phyloP scores from a whole-genome alignment of 1,140 invertebrate species.

The Drosophila pruinosa region DNA sequence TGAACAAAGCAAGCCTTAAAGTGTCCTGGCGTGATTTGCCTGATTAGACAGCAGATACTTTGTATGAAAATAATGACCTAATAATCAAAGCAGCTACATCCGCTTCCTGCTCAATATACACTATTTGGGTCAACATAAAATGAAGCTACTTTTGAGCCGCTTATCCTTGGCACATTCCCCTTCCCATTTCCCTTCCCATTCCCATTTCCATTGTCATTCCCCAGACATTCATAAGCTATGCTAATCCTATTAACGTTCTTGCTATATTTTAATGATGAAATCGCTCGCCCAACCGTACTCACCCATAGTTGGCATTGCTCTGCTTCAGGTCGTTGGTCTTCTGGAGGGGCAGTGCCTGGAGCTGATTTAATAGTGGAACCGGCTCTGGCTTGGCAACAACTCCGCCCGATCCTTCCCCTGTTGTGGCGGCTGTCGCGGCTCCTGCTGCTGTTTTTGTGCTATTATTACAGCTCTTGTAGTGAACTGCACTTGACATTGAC shows the following conservation, averaged over 20 bases:
- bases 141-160: background rate
- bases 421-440: constrained; percentile 9
- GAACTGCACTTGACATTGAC: constrained; percentile 28
- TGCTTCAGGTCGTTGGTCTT: constrained; percentile 64
- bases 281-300: constrained; percentile 18
- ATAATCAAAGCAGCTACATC: background rate
- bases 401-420: background rate
- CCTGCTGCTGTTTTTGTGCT: constrained; percentile 6
- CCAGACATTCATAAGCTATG: constrained; percentile 40
- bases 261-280: constrained; percentile 10
- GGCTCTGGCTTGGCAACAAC: constrained; percentile 26
- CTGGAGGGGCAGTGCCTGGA: constrained; percentile 44
- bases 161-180: background rate
- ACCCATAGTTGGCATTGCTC: constrained; percentile 53
- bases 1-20: constrained; percentile 4
- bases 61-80: constrained; percentile 1
- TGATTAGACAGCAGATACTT: constrained; percentile 10
- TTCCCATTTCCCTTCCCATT: background rate
- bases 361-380: constrained; percentile 52
- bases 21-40: constrained; percentile 32
- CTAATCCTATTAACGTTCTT: constrained; percentile 58
- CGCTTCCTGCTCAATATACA: background rate
- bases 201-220: background rate
- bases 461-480: constrained; percentile 45
- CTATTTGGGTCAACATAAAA: constrained; percentile 28